Conservation (phyloP, 2,113 vertebrate genomes). For the Gobius niger region DNA sequence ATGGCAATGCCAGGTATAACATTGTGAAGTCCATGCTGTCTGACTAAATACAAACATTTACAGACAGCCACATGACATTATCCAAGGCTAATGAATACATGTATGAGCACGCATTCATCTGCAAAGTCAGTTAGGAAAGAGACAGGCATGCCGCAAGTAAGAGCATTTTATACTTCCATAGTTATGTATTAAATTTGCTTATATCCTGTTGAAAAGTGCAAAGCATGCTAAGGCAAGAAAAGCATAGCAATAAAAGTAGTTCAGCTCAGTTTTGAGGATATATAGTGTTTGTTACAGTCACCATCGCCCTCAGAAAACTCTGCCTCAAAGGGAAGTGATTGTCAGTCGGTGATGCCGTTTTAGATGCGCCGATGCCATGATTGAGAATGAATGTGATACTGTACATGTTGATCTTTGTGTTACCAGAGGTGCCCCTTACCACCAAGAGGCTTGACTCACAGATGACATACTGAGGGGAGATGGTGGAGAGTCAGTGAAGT, state of each 20-base stretch:
- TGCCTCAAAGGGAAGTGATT: constrained; percentile 1
- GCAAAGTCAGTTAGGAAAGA: constrained; percentile 36
- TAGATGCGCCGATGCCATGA: neutral
- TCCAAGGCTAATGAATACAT: constrained; percentile 37
- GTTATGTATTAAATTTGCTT: constrained; percentile 14
- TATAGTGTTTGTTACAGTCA: constrained; percentile 10
- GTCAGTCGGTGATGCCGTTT: neutral
- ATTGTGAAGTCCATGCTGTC: constrained; percentile 57
- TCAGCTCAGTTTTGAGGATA: neutral
- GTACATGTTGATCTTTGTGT: constrained; percentile 16
- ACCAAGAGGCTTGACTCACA: constrained; percentile 54
- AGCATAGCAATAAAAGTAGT: constrained; percentile 44
- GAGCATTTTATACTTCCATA: constrained; percentile 12
- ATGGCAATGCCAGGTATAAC: constrained; percentile 37
- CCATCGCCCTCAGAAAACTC: constrained; percentile 35
- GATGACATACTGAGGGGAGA: constrained; percentile 47
- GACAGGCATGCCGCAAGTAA: constrained; percentile 58
- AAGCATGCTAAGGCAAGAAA: constrained; percentile 61
- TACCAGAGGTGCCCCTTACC: constrained; percentile 46
- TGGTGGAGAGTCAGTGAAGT: constrained; percentile 58
- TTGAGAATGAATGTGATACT: constrained; percentile 13
- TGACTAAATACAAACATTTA: constrained; percentile 43
- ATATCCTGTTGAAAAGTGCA: constrained; percentile 50
- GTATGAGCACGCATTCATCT: constrained; percentile 50
- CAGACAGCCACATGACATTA: constrained; percentile 47